These are phyloP conservation scores for Caracal caracal DNA, from an alignment of 2,113 vertebrate species.

Conservation along the genomic window DNA sequence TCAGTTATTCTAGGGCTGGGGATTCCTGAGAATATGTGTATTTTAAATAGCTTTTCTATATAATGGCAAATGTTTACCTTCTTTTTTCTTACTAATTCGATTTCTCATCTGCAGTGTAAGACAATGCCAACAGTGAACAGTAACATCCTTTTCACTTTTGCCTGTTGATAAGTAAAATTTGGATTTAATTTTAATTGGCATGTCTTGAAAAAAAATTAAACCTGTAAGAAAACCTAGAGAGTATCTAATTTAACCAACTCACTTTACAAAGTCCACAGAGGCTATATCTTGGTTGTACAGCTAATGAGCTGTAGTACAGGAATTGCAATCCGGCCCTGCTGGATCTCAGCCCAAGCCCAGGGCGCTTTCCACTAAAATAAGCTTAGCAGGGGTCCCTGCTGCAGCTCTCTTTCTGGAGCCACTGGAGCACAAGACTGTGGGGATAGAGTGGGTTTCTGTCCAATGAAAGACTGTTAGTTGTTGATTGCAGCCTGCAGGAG, in stretches of 20 bases:
- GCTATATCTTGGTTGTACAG: neutral
- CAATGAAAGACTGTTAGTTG: neutral
- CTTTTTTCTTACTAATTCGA: neutral
- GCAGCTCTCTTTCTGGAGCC: neutral
- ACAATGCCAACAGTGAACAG: neutral
- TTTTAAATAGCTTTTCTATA: slow-evolving; percentile 43
- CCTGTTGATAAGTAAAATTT: slow-evolving; percentile 47
- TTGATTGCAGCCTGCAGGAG: neutral
- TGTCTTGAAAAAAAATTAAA: neutral
- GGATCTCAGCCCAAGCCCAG: neutral
- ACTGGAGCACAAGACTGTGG: neutral
- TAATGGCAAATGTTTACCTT: neutral
- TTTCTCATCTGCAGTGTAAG: neutral
- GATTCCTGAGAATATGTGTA: neutral
- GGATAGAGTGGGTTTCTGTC: neutral
- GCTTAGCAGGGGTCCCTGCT: neutral
- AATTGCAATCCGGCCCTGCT: neutral
- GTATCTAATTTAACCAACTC: neutral
- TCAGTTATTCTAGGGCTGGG: neutral
- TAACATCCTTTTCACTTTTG: slow-evolving; percentile 41
- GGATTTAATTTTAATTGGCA: slow-evolving; percentile 59
- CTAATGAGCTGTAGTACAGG: neutral
- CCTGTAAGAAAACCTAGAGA: neutral
- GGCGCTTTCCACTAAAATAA: neutral
- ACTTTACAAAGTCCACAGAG: slow-evolving; percentile 29